A percentile compares a stretch with the other conserved stretches of the same genome.
phyloP scores from a whole-genome alignment of 92 coral and sea anemone genomes.

The Phenganax subtilis region DNA sequence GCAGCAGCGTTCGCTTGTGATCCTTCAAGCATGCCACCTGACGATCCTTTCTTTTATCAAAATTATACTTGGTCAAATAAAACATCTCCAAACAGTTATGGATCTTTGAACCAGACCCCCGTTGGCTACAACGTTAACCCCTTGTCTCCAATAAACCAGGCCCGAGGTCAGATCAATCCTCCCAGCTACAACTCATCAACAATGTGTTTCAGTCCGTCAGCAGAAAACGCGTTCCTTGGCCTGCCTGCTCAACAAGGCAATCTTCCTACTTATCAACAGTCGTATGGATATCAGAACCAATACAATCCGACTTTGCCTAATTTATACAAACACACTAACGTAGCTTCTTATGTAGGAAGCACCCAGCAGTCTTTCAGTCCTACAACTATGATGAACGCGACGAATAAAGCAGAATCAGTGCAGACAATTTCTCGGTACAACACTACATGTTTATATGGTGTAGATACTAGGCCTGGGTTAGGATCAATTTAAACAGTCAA shows the following conservation, averaged over 20 bases:
- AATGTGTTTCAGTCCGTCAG: conserved; percentile 31
- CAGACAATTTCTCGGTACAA: conserved; percentile 32
- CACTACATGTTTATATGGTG: conserved; percentile 29
- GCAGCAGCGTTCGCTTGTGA: conserved; percentile 22
- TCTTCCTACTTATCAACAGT: conserved; percentile 40
- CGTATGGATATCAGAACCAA: conserved; percentile 36
- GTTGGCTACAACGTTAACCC: conserved; percentile 26
- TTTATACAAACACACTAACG: conserved; percentile 32
- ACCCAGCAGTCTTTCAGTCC: conserved; percentile 37
- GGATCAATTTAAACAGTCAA: conserved; percentile 21
- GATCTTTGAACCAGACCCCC: conserved; percentile 25
- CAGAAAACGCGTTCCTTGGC: conserved; percentile 31
- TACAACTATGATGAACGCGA: conserved; percentile 7
- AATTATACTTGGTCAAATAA: conserved; percentile 25
- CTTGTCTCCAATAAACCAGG: conserved; percentile 26
- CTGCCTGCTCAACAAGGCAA: conserved; percentile 25
- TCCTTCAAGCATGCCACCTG: conserved; percentile 14
- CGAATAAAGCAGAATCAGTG: conserved; percentile 25
- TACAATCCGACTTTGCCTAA: conserved; percentile 17
- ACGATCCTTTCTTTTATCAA: conserved; percentile 32
- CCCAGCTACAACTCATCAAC: conserved; percentile 32
- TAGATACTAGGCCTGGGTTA: conserved; percentile 36
- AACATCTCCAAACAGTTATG: conserved; percentile 27
- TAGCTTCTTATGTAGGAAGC: conserved; percentile 34
- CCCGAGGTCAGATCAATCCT: conserved; percentile 25